These are phyloP conservation scores for Dryas iulia DNA, from an alignment of 1,140 invertebrate species.

Conservation along the genomic window DNA sequence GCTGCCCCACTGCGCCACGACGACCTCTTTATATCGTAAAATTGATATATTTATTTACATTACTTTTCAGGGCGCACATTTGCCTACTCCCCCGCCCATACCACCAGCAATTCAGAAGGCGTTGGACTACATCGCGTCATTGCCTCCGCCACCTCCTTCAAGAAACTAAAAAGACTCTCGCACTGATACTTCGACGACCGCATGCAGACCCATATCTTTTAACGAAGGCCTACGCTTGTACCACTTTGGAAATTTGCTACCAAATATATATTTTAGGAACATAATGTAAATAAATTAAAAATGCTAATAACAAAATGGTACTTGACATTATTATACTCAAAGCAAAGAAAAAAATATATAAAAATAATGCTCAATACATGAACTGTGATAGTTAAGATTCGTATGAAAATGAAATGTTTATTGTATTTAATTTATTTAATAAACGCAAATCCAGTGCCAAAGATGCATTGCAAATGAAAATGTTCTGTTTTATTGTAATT, in stretches of 20 bases:
- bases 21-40: too few relatives aligned
- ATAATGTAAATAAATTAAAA: slow-evolving; percentile 39
- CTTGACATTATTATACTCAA: slow-evolving; percentile 46
- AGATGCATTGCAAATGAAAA: slow-evolving; percentile 68
- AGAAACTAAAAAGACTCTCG: slow-evolving; percentile 37
- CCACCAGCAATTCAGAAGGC: slow-evolving; percentile 89
- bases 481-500: slow-evolving; percentile 21
- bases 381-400: slow-evolving; percentile 71
- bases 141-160: slow-evolving; percentile 63
- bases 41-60: not conserved
- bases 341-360: slow-evolving; percentile 65
- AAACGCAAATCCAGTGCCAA: slow-evolving; percentile 75
- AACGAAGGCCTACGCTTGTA: slow-evolving; percentile 28
- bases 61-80: slow-evolving; percentile 82
- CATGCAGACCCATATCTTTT: slow-evolving; percentile 10
- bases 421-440: slow-evolving; percentile 65
- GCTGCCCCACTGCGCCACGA: too few relatives aligned
- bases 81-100: slow-evolving; percentile 88
- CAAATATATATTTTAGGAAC: slow-evolving; percentile 20
- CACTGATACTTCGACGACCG: slow-evolving; percentile 19
- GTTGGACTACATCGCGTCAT: slow-evolving; percentile 82
- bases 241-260: slow-evolving; percentile 42
- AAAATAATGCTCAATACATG: slow-evolving; percentile 68
- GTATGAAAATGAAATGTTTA: slow-evolving; percentile 52
- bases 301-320: slow-evolving; percentile 45